Percentiles rank a stretch among this genome's conserved stretches.
These are phyloP conservation scores for Eueides isabella DNA, from an alignment of 1,140 invertebrate genomes.

Conservation along the genomic window DNA sequence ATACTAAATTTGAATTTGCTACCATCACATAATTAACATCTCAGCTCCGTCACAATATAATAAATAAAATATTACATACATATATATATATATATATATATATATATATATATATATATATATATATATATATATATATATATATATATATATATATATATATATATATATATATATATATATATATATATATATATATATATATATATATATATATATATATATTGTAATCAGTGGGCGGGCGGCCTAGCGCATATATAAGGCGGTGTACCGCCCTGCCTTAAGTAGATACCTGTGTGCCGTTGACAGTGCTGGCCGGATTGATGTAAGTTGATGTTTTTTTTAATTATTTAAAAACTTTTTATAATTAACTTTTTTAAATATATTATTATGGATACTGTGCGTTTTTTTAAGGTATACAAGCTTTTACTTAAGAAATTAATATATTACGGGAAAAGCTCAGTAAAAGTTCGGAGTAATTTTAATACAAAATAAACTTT, in stretches of 20 bases:
- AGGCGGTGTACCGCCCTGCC: slow-evolving; percentile 20
- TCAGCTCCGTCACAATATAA: background rate
- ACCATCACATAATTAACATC: background rate
- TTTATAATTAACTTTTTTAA: background rate
- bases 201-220: background rate
- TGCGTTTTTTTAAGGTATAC: background rate
- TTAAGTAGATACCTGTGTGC: slow-evolving; percentile 31
- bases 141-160: background rate
- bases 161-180: background rate
- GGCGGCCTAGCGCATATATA: slow-evolving; percentile 22
- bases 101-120: background rate
- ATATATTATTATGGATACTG: background rate
- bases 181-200: background rate
- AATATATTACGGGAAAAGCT: too few species aligned
- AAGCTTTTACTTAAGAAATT: background rate
- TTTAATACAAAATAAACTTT: background rate
- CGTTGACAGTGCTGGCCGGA: slow-evolving; percentile 23
- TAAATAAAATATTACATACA: background rate
- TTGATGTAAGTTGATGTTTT: slow-evolving; percentile 21
- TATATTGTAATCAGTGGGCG: slow-evolving; percentile 8
- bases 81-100: too few species aligned
- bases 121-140: background rate
- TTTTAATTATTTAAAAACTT: background rate
- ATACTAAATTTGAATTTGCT: background rate
- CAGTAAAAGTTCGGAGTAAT: background rate